Evolutionary conservation across 2,888 invertebrate species (phyloP), one percentile per base, ranked within the genome.

Genomic region (Melieria omissa): DNA sequence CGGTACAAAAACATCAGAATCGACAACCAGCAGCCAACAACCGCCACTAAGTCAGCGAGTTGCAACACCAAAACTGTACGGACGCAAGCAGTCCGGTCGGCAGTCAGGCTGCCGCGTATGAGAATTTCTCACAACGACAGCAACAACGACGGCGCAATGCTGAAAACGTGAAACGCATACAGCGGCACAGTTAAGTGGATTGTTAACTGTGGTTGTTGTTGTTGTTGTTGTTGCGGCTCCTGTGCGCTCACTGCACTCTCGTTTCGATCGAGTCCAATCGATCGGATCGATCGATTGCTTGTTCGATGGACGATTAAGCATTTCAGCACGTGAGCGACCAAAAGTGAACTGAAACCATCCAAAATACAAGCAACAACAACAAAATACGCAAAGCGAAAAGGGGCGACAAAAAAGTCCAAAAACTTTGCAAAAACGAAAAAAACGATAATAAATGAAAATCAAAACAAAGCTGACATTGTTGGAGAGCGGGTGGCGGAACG

Each of bases 21-120:
- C 65, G 55, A 14, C 16, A 65, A 49, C 12, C 49, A 49, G 12
- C 49, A 49, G 42, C 16, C 55, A 55, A 49, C 60, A 67, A 67
- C 60, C 67, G 60, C 49, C 16, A 16, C 67, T 60, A 60, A 44
- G 67, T 61, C 60, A 67, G 61, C 60, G 64, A 49, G 64, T 64
- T 64, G 64, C 64, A 64, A 52, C 52, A 64, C 64, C 64, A 64
- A 64, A 52, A 29, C 9, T 16, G 16, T 57, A 16, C 16, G 16
- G 16, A 16, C 16, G 16, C 16, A 16, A 16, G 16, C 16, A 16
- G 16, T 16, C 16, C 16, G 16, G 16, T 16, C 16, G 16, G 16
- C 16, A 16, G 16, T 16, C 16, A 16, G 16, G 16, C 16, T 16
- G 16, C 2, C 16, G 16, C 16, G 16, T 16, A 16, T 16, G 16